Evolutionary conservation across 2,797 vertebrate genomes (phyloP).

Genomic region (Rallus crepitans): DNA sequence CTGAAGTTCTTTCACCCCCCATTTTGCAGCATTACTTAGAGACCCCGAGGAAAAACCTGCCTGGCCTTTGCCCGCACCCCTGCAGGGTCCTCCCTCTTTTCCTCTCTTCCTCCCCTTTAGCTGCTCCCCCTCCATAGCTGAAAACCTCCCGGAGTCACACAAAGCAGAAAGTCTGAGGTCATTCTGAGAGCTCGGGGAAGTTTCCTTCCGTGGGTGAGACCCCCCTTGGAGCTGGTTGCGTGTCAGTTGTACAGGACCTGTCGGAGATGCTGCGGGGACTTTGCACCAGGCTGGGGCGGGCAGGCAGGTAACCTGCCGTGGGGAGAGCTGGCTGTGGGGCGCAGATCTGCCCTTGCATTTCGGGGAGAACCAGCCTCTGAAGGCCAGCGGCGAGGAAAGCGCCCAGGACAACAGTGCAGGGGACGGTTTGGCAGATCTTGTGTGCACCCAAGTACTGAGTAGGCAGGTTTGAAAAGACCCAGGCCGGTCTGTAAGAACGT

Average conservation of each 20-base stretch:
- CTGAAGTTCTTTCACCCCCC: not conserved
- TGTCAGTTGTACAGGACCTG: not conserved
- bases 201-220: not conserved
- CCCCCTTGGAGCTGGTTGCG: rapidly evolving
- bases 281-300: not conserved
- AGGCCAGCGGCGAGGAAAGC: not conserved
- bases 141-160: not conserved
- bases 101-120: not conserved
- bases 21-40: not conserved
- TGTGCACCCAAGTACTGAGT: not conserved
- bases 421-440: not conserved
- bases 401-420: not conserved
- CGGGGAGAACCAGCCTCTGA: not conserved
- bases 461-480: not conserved
- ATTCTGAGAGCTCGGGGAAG: not conserved
- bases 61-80: not conserved
- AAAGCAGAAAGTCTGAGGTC: not conserved
- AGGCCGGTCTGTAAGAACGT: not conserved
- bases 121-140: not conserved
- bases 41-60: not conserved
- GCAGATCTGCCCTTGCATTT: not conserved
- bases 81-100: not conserved
- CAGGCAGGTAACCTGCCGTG: not conserved
- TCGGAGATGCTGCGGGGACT: not conserved
- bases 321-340: not conserved